Percentiles rank a stretch among this genome's conserved stretches.
Conservation (phyloP, 2,888 invertebrate species). For the Erebia ligea region DNA sequence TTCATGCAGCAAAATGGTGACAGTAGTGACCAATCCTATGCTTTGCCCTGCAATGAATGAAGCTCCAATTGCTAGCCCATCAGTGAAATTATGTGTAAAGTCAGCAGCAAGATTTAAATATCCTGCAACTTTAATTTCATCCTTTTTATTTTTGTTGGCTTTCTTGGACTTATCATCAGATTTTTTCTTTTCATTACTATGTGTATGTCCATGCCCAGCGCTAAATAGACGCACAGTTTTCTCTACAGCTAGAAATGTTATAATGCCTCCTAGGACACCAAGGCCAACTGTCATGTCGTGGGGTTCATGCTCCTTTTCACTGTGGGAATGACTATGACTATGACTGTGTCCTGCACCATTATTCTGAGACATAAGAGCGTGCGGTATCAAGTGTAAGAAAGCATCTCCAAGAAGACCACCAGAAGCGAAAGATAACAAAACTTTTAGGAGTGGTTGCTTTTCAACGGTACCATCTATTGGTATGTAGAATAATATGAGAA, state of each 20-base stretch:
- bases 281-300: constrained; percentile 96
- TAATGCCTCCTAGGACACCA: constrained; percentile 96
- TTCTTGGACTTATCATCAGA: constrained; percentile 69
- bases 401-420: constrained; percentile 99
- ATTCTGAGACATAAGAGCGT: constrained; percentile 86
- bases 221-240: constrained; percentile 95
- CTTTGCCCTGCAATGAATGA: constrained; percentile 96
- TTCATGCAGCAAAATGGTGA: constrained; percentile 98
- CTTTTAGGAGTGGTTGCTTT: constrained; percentile 93
- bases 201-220: constrained; percentile 91
- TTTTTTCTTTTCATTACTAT: constrained; percentile 77
- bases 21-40: constrained; percentile 94
- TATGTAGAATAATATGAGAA: constrained; percentile 95
- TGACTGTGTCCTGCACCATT: constrained; percentile 74
- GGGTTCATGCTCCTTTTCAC: constrained; percentile 71
- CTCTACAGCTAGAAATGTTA: constrained; percentile 96
- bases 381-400: constrained; percentile 99
- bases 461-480: constrained; percentile 94
- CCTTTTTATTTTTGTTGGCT: constrained; percentile 66
- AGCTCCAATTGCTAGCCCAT: constrained; percentile 99
- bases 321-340: constrained; percentile 81
- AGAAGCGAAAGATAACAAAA: constrained; percentile 96
- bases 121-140: constrained; percentile 84
- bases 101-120: constrained; percentile 99
- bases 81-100: constrained; percentile 99